Evolutionary conservation across 2,113 vertebrate species (phyloP).

Genomic region (Etheostoma spectabile): DNA sequence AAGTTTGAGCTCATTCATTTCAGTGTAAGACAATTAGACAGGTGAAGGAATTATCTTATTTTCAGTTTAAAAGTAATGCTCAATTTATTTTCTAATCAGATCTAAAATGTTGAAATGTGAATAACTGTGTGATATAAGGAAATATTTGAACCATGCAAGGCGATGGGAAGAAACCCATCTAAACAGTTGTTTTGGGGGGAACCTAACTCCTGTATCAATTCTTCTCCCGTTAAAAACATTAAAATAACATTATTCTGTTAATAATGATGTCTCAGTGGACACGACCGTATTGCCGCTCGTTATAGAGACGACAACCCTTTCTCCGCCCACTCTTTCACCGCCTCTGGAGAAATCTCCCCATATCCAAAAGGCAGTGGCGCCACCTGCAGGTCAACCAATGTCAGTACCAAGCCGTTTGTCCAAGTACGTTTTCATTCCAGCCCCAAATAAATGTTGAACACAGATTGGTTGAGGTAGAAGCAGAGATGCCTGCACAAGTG

Average conservation of each 20-base stretch:
- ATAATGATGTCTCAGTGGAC: background rate
- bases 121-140: background rate
- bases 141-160: background rate
- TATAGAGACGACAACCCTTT: background rate
- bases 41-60: background rate
- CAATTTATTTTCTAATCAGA: background rate
- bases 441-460: background rate
- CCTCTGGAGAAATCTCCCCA: background rate
- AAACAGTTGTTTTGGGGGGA: background rate
- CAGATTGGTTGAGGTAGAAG: background rate
- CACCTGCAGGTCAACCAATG: conserved; percentile 10
- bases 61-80: background rate
- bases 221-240: background rate
- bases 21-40: background rate
- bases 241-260: background rate
- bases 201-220: background rate
- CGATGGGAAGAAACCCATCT: background rate
- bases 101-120: background rate
- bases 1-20: background rate
- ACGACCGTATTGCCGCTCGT: background rate
- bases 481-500: background rate
- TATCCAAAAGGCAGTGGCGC: conserved; percentile 37
- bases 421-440: rapidly evolving
- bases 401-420: background rate
- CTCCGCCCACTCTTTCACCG: background rate